Conservation (phyloP, 35 echinoderm and acorn worm genomes). For the Hemicentrotus pulcherrimus region DNA sequence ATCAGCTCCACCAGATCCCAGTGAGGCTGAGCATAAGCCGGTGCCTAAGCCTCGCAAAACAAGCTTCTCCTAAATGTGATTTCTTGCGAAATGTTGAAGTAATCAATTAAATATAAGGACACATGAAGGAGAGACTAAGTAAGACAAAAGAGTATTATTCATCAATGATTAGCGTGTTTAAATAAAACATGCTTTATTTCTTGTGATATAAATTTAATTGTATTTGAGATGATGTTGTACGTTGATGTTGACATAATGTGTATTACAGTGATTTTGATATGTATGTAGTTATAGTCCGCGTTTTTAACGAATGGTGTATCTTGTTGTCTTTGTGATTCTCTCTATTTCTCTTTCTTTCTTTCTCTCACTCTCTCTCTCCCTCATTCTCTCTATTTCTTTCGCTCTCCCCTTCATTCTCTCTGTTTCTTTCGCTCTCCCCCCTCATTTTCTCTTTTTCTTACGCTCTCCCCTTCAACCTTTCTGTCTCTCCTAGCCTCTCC, state of each 20-base stretch:
- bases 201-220: background rate
- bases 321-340: too few species aligned
- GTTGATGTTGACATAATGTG: background rate
- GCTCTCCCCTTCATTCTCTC: too few species aligned
- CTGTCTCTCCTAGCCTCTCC: background rate
- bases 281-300: too few species aligned
- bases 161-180: background rate
- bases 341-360: too few species aligned
- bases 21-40: background rate
- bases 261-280: too few species aligned
- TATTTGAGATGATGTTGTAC: background rate
- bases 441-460: too few species aligned
- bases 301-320: too few species aligned
- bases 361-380: too few species aligned
- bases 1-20: background rate
- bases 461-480: background rate
- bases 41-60: conserved; percentile 25
- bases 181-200: background rate
- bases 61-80: background rate
- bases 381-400: too few species aligned
- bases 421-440: too few species aligned
- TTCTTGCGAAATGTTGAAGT: background rate
- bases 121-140: background rate
- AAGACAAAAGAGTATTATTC: background rate
- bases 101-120: background rate